Conservation (phyloP, 2,888 invertebrate species). For the Tetranychus piercei region DNA sequence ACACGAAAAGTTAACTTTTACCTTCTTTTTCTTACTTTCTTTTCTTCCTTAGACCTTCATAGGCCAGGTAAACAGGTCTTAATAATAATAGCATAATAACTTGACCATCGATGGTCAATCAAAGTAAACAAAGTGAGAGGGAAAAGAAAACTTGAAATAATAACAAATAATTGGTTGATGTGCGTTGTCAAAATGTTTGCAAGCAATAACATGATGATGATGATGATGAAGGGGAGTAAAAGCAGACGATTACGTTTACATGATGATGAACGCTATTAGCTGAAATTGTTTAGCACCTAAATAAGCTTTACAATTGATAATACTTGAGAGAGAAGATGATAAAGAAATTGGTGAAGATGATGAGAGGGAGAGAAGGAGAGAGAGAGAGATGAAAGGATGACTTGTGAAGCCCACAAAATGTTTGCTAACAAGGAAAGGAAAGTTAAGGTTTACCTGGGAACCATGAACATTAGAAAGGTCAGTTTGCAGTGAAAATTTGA, state of each 20-base stretch:
- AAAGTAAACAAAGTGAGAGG: background rate
- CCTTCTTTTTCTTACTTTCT: background rate
- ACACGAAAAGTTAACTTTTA: background rate
- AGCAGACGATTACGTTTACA: background rate
- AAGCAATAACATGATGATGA: background rate
- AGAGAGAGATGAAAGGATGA: conserved; percentile 5
- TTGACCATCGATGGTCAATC: conserved; percentile 1
- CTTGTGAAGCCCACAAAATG: background rate
- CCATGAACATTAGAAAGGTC: background rate
- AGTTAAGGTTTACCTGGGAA: background rate
- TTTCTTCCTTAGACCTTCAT: no score
- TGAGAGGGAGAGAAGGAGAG: conserved; percentile 9
- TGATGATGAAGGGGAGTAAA: background rate
- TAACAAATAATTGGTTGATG: conserved; percentile 1
- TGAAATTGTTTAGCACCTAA: background rate
- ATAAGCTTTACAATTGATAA: background rate
- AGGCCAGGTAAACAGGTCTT: background rate
- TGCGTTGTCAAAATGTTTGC: background rate
- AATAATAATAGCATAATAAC: background rate
- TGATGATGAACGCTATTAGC: background rate
- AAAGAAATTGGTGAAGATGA: background rate
- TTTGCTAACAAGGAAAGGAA: background rate
- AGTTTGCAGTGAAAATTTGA: background rate
- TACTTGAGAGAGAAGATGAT: conserved; percentile 3
- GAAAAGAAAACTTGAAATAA: background rate